Percentiles rank a stretch among this genome's conserved stretches.
Evolutionary conservation across 2,888 invertebrate species (phyloP).

Genomic region (Cartodere bifasciata): DNA sequence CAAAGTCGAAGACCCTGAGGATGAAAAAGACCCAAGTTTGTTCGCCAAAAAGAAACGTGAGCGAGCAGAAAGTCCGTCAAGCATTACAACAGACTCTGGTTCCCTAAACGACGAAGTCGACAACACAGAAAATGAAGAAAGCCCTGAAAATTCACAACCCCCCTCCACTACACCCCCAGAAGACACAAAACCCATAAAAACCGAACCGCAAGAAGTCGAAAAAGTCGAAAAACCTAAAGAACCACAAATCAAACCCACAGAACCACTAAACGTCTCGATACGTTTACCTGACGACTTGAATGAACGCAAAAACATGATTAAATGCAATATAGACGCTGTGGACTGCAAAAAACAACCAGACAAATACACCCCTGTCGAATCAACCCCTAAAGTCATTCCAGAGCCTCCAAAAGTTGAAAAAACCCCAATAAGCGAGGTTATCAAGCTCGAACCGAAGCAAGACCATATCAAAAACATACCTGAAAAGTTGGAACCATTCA

Average conservation of each 20-base stretch:
- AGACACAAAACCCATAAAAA: slow-evolving; percentile 5
- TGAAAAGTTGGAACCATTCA: too few relatives aligned
- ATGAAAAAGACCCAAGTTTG: slow-evolving; percentile 36
- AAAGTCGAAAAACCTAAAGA: slow-evolving; percentile 25
- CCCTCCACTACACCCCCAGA: slow-evolving; percentile 19
- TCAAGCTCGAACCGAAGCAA: slow-evolving; percentile 6
- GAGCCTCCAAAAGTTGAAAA: slow-evolving; percentile 12
- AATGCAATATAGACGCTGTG: slow-evolving; percentile 21
- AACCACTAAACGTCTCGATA: slow-evolving; percentile 33
- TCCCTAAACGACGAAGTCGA: slow-evolving; percentile 59
- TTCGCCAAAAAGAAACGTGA: slow-evolving; percentile 41
- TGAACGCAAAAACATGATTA: slow-evolving; percentile 34
- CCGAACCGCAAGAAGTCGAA: slow-evolving; percentile 4
- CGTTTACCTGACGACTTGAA: slow-evolving; percentile 33
- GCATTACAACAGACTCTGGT: slow-evolving; percentile 75
- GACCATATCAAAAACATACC: too few relatives aligned
- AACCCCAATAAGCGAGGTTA: slow-evolving; percentile 16
- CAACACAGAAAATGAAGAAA: slow-evolving; percentile 27
- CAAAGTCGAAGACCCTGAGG: slow-evolving; percentile 32
- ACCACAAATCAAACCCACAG: slow-evolving; percentile 29
- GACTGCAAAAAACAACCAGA: slow-evolving; percentile 12
- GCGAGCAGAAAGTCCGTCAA: slow-evolving; percentile 56
- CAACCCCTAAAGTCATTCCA: slow-evolving; percentile 7
- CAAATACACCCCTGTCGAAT: slow-evolving; percentile 9
- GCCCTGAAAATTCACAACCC: slow-evolving; percentile 33